Percentiles rank a stretch among this genome's conserved stretches.
phyloP scores from a whole-genome alignment of 2,113 vertebrate genomes.

The Phrynosoma platyrhinos region DNA sequence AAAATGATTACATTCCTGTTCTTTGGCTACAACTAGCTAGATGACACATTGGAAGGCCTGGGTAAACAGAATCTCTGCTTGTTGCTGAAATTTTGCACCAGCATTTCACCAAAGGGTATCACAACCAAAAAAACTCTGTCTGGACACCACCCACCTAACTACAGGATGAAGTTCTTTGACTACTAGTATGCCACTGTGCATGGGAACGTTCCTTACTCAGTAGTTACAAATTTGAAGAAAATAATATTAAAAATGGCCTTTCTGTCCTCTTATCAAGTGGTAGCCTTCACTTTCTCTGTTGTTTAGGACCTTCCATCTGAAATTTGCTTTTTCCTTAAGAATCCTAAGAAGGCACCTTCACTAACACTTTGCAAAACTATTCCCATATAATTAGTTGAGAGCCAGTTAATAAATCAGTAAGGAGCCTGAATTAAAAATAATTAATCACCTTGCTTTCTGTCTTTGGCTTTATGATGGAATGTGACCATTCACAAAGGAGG shows the following conservation, averaged over 20 bases:
- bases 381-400: neutral
- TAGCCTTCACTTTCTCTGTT: neutral
- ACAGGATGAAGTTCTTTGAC: neutral
- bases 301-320: too few relatives aligned
- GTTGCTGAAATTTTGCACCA: neutral
- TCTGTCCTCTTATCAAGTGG: neutral
- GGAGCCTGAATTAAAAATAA: neutral
- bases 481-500: neutral
- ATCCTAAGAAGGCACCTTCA: neutral
- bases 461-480: neutral
- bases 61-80: neutral
- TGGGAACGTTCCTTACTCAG: neutral
- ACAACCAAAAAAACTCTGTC: neutral
- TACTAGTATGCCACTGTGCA: neutral
- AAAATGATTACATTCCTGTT: neutral
- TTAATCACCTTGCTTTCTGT: neutral
- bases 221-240: neutral
- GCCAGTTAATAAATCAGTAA: neutral
- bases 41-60: neutral
- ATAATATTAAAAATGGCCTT: neutral
- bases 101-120: neutral
- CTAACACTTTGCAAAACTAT: neutral
- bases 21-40: neutral
- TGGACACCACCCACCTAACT: neutral
- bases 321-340: neutral